Evolutionary conservation across 2,797 vertebrate species (phyloP).

Genomic region (Hirundo rustica): DNA sequence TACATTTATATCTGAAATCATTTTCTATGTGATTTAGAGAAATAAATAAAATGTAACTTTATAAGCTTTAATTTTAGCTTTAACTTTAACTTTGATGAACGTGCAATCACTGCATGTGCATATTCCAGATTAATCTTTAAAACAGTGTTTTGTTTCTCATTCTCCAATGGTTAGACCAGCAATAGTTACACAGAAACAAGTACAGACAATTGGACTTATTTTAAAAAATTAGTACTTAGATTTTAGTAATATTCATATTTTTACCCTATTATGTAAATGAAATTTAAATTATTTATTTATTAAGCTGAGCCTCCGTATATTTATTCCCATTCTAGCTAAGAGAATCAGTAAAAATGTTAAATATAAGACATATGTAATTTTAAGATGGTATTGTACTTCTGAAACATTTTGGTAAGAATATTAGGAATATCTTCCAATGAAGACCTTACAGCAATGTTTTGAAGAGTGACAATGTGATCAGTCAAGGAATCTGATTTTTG

Average conservation of each 20-base stretch:
- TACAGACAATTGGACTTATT: not conserved
- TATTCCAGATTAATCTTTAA: not conserved
- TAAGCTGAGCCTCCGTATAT: not conserved
- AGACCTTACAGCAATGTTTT: conserved; percentile 12
- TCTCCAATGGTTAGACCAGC: not conserved
- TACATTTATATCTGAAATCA: not conserved
- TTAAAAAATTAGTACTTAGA: not conserved
- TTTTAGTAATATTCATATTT: not conserved
- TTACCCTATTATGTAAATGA: not conserved
- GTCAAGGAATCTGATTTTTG: conserved; percentile 60
- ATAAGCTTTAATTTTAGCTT: not conserved
- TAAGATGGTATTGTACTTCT: not conserved
- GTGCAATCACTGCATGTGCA: not conserved
- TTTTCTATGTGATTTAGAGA: not conserved
- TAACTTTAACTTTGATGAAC: not conserved
- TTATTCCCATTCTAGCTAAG: not conserved
- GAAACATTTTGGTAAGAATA: conserved; percentile 37
- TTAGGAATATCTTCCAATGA: conserved; percentile 21
- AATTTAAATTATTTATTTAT: not conserved
- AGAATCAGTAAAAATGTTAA: not conserved
- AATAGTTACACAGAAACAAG: not conserved
- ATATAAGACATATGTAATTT: not conserved
- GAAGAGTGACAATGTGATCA: conserved; percentile 55
- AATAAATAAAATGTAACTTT: not conserved
- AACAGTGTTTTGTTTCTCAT: not conserved